Percentiles rank a stretch among this genome's conserved stretches.
These are phyloP conservation scores for Porites lutea DNA, from an alignment of 64 coral and sea anemone genomes.

Conservation along the genomic window DNA sequence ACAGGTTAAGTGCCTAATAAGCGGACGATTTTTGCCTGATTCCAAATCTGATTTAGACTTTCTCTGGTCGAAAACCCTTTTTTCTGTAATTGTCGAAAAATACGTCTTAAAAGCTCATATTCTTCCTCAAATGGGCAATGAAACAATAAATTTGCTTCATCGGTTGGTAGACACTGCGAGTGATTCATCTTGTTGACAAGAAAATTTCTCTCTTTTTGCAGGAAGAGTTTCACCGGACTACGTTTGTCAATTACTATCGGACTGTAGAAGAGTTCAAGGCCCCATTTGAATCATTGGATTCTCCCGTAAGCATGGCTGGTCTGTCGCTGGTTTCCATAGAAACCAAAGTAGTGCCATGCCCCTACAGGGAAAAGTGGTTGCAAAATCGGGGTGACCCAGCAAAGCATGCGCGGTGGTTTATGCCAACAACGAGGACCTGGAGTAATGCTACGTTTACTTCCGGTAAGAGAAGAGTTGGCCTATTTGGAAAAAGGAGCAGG, in stretches of 20 bases:
- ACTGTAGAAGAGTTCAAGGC: slow-evolving; percentile 80
- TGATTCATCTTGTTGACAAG: background rate
- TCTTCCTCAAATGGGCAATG: no score
- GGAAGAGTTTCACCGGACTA: slow-evolving; percentile 84
- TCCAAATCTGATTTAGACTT: no score
- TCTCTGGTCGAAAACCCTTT: no score
- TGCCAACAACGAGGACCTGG: slow-evolving; percentile 58
- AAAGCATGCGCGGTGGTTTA: slow-evolving; percentile 57
- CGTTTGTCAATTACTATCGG: slow-evolving; percentile 81
- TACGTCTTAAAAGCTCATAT: no score
- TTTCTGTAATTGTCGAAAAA: no score
- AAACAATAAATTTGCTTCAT: no score
- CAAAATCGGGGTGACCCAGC: slow-evolving; percentile 74
- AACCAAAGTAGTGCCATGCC: slow-evolving; percentile 69
- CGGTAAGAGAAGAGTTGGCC: slow-evolving; percentile 16
- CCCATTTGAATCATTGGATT: slow-evolving; percentile 57
- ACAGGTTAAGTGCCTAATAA: no score
- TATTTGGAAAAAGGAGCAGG: no score
- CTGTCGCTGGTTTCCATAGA: slow-evolving; percentile 79
- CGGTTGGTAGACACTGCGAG: no score
- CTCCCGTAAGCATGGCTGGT: slow-evolving; percentile 66
- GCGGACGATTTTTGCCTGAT: no score
- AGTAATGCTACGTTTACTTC: slow-evolving; percentile 67
- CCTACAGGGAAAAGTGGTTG: slow-evolving; percentile 76
- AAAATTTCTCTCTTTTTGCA: background rate